phyloP scores from a whole-genome alignment of 1,140 invertebrate genomes.

The Panulirus ornatus region DNA sequence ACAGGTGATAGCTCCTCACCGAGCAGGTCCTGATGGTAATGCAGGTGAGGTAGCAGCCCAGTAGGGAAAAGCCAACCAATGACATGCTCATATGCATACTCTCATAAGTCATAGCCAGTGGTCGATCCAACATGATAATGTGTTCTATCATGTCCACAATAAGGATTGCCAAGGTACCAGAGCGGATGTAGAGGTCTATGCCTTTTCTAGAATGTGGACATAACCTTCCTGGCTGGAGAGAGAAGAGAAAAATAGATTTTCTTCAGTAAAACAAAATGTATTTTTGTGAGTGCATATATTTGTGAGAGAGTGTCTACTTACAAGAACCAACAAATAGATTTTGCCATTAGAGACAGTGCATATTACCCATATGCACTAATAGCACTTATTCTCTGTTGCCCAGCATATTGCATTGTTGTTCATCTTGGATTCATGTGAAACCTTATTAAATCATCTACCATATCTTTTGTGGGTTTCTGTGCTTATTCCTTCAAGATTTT shows the following conservation, averaged over 20 bases:
- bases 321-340: too few relatives aligned
- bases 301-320: too few relatives aligned
- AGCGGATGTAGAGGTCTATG: conserved; percentile 28
- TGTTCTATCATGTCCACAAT: conserved; percentile 47
- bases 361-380: too few relatives aligned
- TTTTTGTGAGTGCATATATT: too few relatives aligned
- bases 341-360: too few relatives aligned
- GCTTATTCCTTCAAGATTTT: too few relatives aligned
- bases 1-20: background rate
- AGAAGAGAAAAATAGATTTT: background rate
- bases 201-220: conserved; percentile 29
- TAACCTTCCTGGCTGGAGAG: background rate
- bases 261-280: background rate
- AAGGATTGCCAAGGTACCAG: conserved; percentile 18
- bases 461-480: too few relatives aligned
- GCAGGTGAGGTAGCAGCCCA: conserved; percentile 43
- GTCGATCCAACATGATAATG: background rate
- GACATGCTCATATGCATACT: conserved; percentile 38
- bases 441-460: too few relatives aligned
- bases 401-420: too few relatives aligned
- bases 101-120: conserved; percentile 26
- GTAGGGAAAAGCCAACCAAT: background rate
- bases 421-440: too few relatives aligned
- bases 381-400: too few relatives aligned
- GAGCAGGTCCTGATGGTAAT: conserved; percentile 38